phyloP scores from a whole-genome alignment of 2,113 vertebrate species.

The Thinocorus orbignyianus region DNA sequence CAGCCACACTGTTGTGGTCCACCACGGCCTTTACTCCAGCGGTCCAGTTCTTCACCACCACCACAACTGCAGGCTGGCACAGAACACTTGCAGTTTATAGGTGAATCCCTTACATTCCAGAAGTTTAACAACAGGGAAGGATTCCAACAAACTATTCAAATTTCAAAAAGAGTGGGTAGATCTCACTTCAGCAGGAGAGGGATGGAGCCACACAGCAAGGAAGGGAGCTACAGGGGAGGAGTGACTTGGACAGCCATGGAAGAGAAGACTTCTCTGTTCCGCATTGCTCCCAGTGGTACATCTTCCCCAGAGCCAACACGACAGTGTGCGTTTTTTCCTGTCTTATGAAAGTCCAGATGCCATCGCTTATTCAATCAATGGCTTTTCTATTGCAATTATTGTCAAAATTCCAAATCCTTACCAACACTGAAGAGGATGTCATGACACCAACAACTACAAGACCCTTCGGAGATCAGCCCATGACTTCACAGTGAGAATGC shows the following conservation, averaged over 20 bases:
- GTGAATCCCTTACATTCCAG: neutral
- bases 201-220: neutral
- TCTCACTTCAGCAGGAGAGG: neutral
- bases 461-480: neutral
- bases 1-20: neutral
- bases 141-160: neutral
- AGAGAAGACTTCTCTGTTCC: neutral
- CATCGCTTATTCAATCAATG: neutral
- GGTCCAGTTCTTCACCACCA: neutral
- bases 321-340: neutral
- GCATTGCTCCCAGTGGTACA: neutral
- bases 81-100: neutral
- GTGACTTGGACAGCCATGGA: neutral
- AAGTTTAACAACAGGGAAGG: neutral
- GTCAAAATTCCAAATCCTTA: neutral
- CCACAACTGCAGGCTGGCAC: neutral
- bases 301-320: neutral
- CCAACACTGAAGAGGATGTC: neutral
- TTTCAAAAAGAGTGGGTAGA: neutral
- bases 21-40: neutral
- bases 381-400: neutral
- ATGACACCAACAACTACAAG: neutral
- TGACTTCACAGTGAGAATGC: neutral
- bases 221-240: neutral
- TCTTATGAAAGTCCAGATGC: neutral